Percentiles rank a stretch among this genome's conserved stretches.
phyloP scores from a whole-genome alignment of 2,113 vertebrate species.

The Oxygymnocypris stewartii region DNA sequence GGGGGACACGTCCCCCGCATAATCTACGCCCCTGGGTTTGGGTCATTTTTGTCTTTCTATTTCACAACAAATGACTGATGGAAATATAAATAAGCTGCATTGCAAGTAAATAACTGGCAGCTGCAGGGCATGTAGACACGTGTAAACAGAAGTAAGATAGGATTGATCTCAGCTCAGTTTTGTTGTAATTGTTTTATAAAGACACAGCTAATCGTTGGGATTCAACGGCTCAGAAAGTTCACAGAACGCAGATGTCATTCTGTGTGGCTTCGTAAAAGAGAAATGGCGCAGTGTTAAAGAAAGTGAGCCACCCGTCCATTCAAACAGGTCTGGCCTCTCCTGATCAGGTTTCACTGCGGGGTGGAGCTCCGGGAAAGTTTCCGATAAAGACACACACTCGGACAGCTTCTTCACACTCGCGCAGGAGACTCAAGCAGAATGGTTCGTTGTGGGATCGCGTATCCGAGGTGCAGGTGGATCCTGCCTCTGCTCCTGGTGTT shows the following conservation, averaged over 20 bases:
- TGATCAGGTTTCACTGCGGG: slow-evolving; percentile 42
- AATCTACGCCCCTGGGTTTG: neutral
- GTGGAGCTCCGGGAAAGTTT: slow-evolving; percentile 22
- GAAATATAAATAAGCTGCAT: neutral
- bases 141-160: neutral
- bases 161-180: neutral
- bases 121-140: neutral
- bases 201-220: too few relatives aligned
- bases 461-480: slow-evolving; percentile 90
- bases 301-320: neutral
- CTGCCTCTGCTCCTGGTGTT: slow-evolving; percentile 87
- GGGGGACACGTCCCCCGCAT: too few relatives aligned
- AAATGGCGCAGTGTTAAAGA: too few relatives aligned
- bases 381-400: neutral
- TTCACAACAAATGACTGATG: neutral
- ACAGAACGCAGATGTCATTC: neutral
- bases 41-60: neutral
- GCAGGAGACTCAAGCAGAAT: slow-evolving; percentile 63
- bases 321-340: neutral
- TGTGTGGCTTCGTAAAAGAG: neutral
- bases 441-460: slow-evolving; percentile 90
- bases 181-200: neutral
- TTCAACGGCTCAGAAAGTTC: neutral
- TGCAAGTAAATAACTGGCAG: neutral
- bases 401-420: neutral